These are phyloP conservation scores for Temnothorax unifasciatus DNA, from an alignment of 2,888 invertebrate species.

Conservation along the genomic window DNA sequence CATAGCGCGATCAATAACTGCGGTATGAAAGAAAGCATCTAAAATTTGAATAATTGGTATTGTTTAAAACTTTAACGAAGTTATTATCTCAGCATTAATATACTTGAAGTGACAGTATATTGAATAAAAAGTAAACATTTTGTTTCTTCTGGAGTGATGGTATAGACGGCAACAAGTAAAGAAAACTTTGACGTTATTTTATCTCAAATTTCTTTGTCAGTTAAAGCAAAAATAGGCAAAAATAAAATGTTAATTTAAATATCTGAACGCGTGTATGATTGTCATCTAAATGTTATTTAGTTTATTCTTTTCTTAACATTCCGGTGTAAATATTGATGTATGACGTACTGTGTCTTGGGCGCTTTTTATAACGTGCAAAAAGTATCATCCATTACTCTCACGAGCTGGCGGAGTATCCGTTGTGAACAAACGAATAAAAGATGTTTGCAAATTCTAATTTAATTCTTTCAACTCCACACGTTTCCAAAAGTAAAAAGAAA, in stretches of 20 bases:
- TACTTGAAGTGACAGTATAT: not conserved
- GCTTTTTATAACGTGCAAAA: conserved; percentile 43
- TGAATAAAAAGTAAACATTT: not conserved
- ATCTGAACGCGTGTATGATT: not conserved
- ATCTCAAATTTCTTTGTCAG: not conserved
- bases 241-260: conserved; percentile 8
- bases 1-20: not conserved
- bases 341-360: not conserved
- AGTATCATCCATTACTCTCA: conserved; percentile 47
- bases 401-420: not conserved
- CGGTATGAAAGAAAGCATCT: not conserved
- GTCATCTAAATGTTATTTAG: not conserved
- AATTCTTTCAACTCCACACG: not conserved
- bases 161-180: not conserved
- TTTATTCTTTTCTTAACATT: conserved; percentile 35
- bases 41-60: not conserved
- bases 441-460: conserved; percentile 16
- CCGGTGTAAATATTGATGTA: conserved; percentile 38
- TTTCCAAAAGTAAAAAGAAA: not conserved
- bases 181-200: not conserved
- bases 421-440: conserved; percentile 42
- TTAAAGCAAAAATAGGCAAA: not conserved
- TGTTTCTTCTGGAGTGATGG: not conserved
- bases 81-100: not conserved
- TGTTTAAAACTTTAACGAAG: not conserved